Evolutionary conservation across 2,888 invertebrate species (phyloP).

Genomic region (Eumacrocentrus americanus): DNA sequence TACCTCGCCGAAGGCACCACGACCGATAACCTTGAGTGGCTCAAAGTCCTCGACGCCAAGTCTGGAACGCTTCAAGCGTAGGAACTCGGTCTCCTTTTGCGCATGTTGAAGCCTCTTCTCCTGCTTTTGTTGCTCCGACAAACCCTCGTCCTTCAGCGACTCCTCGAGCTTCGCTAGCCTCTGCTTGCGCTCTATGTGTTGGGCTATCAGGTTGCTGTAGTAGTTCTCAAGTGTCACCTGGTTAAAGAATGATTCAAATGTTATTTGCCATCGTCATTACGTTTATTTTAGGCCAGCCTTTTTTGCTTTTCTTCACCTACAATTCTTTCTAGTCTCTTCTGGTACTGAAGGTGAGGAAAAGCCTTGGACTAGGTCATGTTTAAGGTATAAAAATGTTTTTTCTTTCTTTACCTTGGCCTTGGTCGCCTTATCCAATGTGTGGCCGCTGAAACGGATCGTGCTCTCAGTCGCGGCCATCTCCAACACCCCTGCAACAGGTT

Average conservation of each 20-base stretch:
- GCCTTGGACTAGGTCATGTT: no score
- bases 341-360: no score
- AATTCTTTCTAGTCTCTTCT: no score
- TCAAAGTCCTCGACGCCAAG: conserved; percentile 98
- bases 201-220: conserved; percentile 97
- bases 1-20: conserved; percentile 88
- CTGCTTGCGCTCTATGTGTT: conserved; percentile 96
- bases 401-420: conserved; percentile 89
- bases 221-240: conserved; percentile 94
- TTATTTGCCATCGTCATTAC: not conserved
- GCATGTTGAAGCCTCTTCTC: conserved; percentile 95
- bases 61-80: conserved; percentile 92
- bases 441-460: conserved; percentile 91
- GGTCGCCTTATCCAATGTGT: conserved; percentile 97
- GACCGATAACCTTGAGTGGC: conserved; percentile 94
- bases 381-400: not conserved
- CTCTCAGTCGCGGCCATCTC: conserved; percentile 85
- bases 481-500: conserved; percentile 72
- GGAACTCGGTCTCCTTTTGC: conserved; percentile 97
- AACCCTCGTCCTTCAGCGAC: conserved; percentile 92
- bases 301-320: no score
- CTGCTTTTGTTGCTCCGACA: conserved; percentile 92
- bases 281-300: not conserved
- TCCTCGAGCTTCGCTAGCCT: conserved; percentile 94
- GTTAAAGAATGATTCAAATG: not conserved